Evolutionary conservation across 2,113 vertebrate species (phyloP).

Genomic region (Hucho hucho): DNA sequence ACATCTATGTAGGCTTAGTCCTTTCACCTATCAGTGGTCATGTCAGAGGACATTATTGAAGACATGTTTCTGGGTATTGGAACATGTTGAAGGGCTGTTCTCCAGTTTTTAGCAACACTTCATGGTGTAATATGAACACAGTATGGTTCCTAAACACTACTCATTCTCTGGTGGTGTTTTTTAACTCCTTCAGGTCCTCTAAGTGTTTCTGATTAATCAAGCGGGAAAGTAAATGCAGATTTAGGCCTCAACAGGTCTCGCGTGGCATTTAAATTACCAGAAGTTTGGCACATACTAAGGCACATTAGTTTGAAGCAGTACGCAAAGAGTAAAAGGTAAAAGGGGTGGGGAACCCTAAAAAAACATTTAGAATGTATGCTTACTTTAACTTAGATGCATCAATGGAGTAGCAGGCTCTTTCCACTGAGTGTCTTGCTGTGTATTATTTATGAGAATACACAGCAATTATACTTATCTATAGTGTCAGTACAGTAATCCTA

Average conservation of each 20-base stretch:
- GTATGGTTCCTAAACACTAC: not conserved
- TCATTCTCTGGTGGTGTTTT: not conserved
- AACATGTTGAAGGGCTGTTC: not conserved
- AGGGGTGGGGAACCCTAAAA: not conserved
- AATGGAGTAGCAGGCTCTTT: not conserved
- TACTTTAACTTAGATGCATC: not conserved
- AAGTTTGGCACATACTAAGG: not conserved
- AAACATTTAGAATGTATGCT: not conserved
- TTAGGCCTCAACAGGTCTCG: not conserved
- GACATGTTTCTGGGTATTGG: not conserved
- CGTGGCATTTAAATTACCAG: not conserved
- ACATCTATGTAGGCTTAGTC: not conserved
- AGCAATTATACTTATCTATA: not conserved
- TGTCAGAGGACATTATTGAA: not conserved
- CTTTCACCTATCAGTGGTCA: not conserved
- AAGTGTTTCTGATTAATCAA: not conserved
- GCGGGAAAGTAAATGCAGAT: too few relatives aligned
- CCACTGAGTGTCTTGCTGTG: not conserved
- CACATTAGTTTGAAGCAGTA: not conserved
- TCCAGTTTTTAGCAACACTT: not conserved
- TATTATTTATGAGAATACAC: not conserved
- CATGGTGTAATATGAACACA: not conserved
- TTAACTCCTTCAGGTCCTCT: not conserved
- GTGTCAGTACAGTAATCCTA: too few relatives aligned
- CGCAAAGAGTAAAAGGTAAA: not conserved